Evolutionary conservation across 2,113 vertebrate species (phyloP), one percentile per base, ranked within the genome.

Genomic region (Phylloscopus whistleri): DNA sequence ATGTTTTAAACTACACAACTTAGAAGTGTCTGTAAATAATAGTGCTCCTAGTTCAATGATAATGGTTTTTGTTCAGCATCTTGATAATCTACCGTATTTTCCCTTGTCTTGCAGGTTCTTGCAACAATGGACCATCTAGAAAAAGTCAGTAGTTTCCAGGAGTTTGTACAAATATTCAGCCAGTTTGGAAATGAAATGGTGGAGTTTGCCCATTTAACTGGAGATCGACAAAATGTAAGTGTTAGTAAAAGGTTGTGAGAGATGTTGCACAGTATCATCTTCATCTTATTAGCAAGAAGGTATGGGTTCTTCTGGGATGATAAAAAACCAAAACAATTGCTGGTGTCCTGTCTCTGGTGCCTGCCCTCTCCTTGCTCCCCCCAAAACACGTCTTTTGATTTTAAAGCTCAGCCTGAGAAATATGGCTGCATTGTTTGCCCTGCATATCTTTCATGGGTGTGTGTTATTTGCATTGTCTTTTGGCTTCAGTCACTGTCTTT

Each of bases 171-270:
- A 97, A 99, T 99, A 97, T 99, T 99, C 98, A 99, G 99, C 96
- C 99, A 99, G 72, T 99, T 99, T 98, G 99, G 99, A 91, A 99
- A 99, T 77, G 99, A 99, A 98, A 99, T 99, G 99, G 99, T 99
- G 95, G 99, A 99, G 96, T 99, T 99, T 90, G 99, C 99, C 80
- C 99, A 99, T 97, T 98, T 99, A 88, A 99, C 99, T 27, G 99
- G 99, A 96, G 99, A 99, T 96, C 97, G 99, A 60, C 99, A 99
- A 98, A 99, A 99, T 95, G 99, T 99, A 98, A 97, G 99, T 98
- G 92, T 70, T 78, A 67, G 10, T 26, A 37, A 64, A 56, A 66
- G 24, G 19, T 53, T 67, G 39, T 18, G 79, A 78, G 72, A 43
- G 39, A 27, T 84, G 51, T 37, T 83, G 6, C 22, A 87, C 83